These are phyloP conservation scores for Sardina pilchardus DNA, from an alignment of 2,113 vertebrate genomes.

Conservation along the genomic window DNA sequence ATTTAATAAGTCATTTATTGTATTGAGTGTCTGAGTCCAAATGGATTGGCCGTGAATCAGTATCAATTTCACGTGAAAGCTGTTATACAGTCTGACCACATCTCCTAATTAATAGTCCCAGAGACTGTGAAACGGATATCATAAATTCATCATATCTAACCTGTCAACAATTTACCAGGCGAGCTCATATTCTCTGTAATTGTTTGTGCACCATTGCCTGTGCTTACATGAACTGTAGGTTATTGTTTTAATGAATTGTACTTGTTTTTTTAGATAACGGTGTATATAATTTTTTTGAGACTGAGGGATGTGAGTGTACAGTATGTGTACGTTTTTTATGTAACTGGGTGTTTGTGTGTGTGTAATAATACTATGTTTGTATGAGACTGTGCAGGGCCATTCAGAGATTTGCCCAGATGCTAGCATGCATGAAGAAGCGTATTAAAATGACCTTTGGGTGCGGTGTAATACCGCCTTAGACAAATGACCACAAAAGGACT, in stretches of 20 bases:
- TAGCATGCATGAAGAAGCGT: neutral
- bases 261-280: no score
- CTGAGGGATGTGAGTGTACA: neutral
- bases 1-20: slow-evolving; percentile 34
- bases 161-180: neutral
- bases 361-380: neutral
- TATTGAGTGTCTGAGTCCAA: neutral
- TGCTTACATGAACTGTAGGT: no score
- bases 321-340: neutral
- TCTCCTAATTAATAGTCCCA: neutral
- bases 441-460: neutral
- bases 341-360: neutral
- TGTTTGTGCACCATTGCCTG: neutral
- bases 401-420: neutral
- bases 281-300: no score
- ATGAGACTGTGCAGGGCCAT: neutral
- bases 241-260: no score
- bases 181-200: neutral
- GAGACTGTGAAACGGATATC: slow-evolving; percentile 53
- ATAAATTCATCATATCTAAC: neutral
- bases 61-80: neutral
- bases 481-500: neutral
- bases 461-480: neutral
- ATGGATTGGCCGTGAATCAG: slow-evolving; percentile 32
- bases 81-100: slow-evolving; percentile 4